These are phyloP conservation scores for Tipula helvola DNA, from an alignment of 2,888 invertebrate species.

Conservation along the genomic window DNA sequence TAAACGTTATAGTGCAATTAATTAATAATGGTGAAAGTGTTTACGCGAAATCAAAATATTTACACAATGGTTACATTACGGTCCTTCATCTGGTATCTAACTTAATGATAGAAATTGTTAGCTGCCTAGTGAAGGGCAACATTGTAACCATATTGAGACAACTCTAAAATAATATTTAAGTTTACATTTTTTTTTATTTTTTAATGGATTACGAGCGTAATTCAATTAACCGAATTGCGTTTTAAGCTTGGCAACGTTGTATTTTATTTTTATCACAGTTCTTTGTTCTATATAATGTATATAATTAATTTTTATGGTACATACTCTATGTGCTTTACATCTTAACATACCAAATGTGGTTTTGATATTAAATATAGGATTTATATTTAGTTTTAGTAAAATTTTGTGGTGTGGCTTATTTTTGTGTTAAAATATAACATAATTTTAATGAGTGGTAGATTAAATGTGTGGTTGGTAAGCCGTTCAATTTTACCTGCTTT, in stretches of 20 bases:
- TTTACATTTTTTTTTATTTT: background rate
- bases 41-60: background rate
- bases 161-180: background rate
- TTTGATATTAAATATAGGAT: background rate
- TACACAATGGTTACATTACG: background rate
- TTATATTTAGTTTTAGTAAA: background rate
- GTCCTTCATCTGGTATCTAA: constrained; percentile 9
- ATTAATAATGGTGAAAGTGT: background rate
- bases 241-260: background rate
- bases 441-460: background rate
- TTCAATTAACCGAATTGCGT: background rate
- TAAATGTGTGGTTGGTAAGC: background rate
- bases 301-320: background rate
- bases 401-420: background rate
- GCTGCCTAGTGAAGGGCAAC: constrained; percentile 10
- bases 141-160: background rate
- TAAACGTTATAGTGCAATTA: background rate
- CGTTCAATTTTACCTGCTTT: too few relatives aligned
- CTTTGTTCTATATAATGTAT: background rate
- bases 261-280: background rate
- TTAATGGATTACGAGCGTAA: background rate
- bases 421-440: background rate
- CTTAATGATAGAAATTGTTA: constrained; percentile 4
- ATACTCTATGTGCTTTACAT: background rate
- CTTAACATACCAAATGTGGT: background rate